phyloP scores from a whole-genome alignment of 2,797 vertebrate genomes.

The Gila robusta region DNA sequence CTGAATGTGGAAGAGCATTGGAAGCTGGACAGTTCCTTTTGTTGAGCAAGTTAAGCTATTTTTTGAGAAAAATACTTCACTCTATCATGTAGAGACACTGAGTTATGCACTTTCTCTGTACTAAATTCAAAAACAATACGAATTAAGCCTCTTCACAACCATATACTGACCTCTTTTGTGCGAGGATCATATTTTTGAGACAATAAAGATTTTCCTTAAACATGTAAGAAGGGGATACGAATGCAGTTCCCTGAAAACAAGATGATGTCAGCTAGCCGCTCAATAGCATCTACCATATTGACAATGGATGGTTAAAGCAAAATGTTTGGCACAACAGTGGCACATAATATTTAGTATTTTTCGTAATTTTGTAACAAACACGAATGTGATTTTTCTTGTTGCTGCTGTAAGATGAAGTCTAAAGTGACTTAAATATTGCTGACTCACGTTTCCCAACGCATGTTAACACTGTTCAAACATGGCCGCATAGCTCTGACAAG shows the following conservation, averaged over 20 bases:
- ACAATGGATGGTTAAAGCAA: not conserved
- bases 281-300: not conserved
- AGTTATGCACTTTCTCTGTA: constrained; percentile 43
- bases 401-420: not conserved
- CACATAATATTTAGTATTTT: not conserved
- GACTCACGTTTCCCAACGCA: not conserved
- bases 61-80: constrained; percentile 38
- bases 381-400: not conserved
- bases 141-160: not conserved
- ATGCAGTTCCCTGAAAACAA: not conserved
- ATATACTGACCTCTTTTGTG: not conserved
- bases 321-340: not conserved
- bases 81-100: constrained; percentile 31
- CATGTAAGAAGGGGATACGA: not conserved
- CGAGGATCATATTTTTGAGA: not conserved
- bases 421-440: not conserved
- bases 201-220: not conserved
- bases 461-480: constrained; percentile 19
- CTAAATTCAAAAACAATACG: constrained; percentile 38
- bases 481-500: not conserved
- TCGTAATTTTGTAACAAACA: not conserved
- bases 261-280: not conserved
- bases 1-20: constrained; percentile 31
- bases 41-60: constrained; percentile 54
- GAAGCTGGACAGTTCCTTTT: constrained; percentile 52